Evolutionary conservation across 2,888 invertebrate genomes (phyloP), one percentile per base, ranked within the genome.

Genomic region (Oxyteleia sp.): DNA sequence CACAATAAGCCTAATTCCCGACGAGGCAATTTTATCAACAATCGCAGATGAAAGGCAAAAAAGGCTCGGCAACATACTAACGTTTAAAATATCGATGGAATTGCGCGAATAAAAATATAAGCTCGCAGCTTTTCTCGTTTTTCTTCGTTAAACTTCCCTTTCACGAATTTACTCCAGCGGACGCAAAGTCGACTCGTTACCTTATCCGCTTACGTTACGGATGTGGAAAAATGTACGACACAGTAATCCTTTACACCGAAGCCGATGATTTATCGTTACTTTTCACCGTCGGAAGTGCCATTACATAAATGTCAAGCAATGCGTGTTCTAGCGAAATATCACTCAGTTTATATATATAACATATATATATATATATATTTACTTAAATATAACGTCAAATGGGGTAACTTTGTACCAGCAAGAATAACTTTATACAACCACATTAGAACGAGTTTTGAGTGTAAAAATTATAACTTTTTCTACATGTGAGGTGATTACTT

Each of bases 101-200:
- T 71, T 20, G 76, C 35, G 38, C 59, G 69, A 69, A 74, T 55
- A 66, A 78, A 79, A 74, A 74, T 64, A 55, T 41, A 29, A 41
- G 64, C 69, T 35, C 64, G 83, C 71, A 76, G 72, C 76, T 72
- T 71, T 84, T 78, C 72, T 84, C 84, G 81, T 82, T 84, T 84
- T 84, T 84, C 84, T 84, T 84, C 84, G 81, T 82, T 84, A 82
- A 84, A 84, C 78, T 76, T 81, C 80, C 64, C 81, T 84, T 84
- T 84, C 78, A 72, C 81, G 74, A 84, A 84, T 84, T 81, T 84
- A 84, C 84, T 84, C 68, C 74, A 69, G 69, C 81, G 78, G 63
- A 78, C 78, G 74, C 81, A 78, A 84, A 81, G 80, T 81, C 84
- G 84, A 78, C 80, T 84, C 72, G 84, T 81, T 81, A 84, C 75